Evolutionary conservation across 2,113 vertebrate genomes (phyloP).

Genomic region (Strix aluco): DNA sequence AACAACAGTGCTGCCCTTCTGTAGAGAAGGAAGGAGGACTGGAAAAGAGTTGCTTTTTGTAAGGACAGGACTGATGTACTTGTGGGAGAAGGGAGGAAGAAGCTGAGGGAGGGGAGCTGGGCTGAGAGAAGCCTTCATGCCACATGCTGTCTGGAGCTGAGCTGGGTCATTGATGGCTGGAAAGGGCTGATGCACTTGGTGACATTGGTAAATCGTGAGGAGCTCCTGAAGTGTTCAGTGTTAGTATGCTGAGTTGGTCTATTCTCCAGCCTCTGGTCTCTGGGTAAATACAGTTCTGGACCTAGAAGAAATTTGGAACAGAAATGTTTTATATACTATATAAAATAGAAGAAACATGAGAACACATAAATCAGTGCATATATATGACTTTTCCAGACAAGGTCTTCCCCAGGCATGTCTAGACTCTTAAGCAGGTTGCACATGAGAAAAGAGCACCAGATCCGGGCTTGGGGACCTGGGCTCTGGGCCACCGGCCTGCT

Average conservation of each 20-base stretch:
- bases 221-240: not conserved
- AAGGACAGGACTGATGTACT: not conserved
- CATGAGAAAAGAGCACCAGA: not conserved
- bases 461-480: not conserved
- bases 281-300: not conserved
- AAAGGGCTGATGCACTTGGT: not conserved
- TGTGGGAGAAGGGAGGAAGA: not conserved
- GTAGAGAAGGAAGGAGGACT: not conserved
- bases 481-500: not conserved
- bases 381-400: not conserved
- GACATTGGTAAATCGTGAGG: not conserved
- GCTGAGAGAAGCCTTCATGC: rapidly evolving
- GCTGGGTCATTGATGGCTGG: not conserved
- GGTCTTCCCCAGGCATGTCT: not conserved
- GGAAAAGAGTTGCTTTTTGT: not conserved
- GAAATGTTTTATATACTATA: rapidly evolving
- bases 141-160: not conserved
- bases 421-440: not conserved
- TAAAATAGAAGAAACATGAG: not conserved
- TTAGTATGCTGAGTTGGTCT: not conserved
- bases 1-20: rapidly evolving
- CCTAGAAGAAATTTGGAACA: not conserved
- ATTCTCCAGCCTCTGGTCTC: rapidly evolving
- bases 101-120: not conserved
- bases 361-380: rapidly evolving